Conservation (phyloP, 2,113 vertebrate genomes). For the Heterocephalus glaber region DNA sequence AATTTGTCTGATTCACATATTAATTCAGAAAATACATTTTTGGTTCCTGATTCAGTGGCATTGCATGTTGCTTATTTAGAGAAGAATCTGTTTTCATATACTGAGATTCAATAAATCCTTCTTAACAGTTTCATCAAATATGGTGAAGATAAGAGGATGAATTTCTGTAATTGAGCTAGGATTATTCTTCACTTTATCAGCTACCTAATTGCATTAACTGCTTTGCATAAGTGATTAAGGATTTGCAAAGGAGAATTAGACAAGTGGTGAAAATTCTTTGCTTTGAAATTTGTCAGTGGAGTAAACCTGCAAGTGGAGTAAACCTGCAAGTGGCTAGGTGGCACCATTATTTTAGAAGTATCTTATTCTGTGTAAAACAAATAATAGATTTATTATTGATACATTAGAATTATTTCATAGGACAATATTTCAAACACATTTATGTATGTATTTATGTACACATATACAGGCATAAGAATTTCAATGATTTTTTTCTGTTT, state of each 20-base stretch:
- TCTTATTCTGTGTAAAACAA: neutral
- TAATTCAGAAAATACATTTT: neutral
- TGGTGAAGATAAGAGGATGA: neutral
- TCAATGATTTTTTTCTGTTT: neutral
- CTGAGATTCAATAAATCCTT: neutral
- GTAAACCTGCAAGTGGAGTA: neutral
- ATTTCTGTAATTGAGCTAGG: neutral
- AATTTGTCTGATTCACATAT: neutral
- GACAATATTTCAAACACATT: neutral
- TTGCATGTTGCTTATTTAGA: neutral
- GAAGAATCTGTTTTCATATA: neutral
- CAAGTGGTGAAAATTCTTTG: neutral
- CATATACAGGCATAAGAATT: neutral
- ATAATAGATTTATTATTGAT: neutral
- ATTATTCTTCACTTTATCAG: slow-evolving; percentile 53
- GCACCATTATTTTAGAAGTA: neutral
- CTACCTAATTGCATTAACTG: neutral
- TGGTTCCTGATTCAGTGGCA: neutral
- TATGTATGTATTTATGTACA: neutral
- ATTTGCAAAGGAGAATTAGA: neutral
- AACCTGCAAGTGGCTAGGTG: neutral
- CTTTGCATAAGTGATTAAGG: slow-evolving; percentile 39
- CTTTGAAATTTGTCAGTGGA: neutral
- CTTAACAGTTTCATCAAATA: slow-evolving; percentile 25
- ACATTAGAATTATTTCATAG: neutral